Evolutionary conservation across 2,888 invertebrate genomes (phyloP).

Genomic region (Apotomis capreana): DNA sequence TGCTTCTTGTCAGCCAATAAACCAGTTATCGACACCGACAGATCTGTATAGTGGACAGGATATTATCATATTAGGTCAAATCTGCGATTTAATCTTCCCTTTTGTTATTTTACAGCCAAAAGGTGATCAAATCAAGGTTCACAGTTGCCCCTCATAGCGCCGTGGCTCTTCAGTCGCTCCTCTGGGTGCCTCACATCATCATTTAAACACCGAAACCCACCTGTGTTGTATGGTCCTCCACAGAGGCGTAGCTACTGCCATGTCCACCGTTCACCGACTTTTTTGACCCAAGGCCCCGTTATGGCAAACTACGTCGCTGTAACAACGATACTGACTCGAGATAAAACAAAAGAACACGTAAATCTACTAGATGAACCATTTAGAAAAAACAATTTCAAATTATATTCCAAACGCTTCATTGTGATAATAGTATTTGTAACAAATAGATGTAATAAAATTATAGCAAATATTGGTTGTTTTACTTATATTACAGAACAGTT

Average conservation of each 20-base stretch:
- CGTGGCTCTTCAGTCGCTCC: slow-evolving; percentile 30
- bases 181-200: slow-evolving; percentile 31
- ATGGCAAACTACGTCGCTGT: no score
- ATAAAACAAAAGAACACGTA: no score
- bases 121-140: slow-evolving; percentile 28
- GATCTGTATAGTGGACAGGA: no score
- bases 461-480: slow-evolving; percentile 14
- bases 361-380: neutral
- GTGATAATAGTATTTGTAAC: slow-evolving; percentile 3
- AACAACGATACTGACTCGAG: no score
- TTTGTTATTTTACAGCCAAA: slow-evolving; percentile 27
- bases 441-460: slow-evolving; percentile 25
- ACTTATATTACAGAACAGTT: slow-evolving; percentile 18
- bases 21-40: no score
- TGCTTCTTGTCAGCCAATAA: no score
- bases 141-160: slow-evolving; percentile 32
- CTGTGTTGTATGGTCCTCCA: no score
- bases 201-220: neutral
- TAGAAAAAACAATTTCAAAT: neutral
- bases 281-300: neutral
- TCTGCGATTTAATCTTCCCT: neutral
- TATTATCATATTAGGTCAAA: no score
- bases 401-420: neutral
- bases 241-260: no score
- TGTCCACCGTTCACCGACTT: neutral